phyloP scores from a whole-genome alignment of 2,113 vertebrate species.

The Syrmaticus mikado region DNA sequence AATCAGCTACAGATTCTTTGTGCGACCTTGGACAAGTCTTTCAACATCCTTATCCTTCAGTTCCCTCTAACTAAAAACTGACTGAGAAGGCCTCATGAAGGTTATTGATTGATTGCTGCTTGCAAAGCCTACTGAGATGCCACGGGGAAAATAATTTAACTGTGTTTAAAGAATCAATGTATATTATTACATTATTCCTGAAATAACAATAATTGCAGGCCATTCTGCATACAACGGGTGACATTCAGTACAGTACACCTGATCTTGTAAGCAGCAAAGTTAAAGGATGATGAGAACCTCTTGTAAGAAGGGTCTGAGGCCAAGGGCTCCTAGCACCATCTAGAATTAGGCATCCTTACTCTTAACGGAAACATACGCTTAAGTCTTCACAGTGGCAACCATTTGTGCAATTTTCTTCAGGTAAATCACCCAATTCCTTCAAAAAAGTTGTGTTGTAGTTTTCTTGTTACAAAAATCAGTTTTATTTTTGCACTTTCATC shows the following conservation, averaged over 20 bases:
- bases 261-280: neutral
- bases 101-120: slow-evolving; percentile 25
- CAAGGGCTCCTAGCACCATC: neutral
- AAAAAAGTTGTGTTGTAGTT: slow-evolving; percentile 39
- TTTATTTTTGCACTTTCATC: slow-evolving; percentile 49
- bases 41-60: slow-evolving; percentile 6
- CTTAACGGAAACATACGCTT: neutral
- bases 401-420: neutral
- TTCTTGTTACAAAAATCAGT: slow-evolving; percentile 34
- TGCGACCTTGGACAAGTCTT: slow-evolving; percentile 11
- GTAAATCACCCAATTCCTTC: slow-evolving; percentile 32
- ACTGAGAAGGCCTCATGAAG: slow-evolving; percentile 3
- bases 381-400: neutral
- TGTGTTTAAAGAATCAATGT: neutral
- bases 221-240: neutral
- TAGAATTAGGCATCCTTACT: neutral
- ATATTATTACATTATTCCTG: slow-evolving; percentile 4
- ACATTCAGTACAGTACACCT: neutral
- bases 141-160: slow-evolving; percentile 19
- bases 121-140: neutral
- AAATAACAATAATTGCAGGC: neutral
- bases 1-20: neutral
- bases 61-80: neutral
- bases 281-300: neutral
- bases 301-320: neutral